Evolutionary conservation across 2,113 vertebrate genomes (phyloP).

Genomic region (Anguilla rostrata): DNA sequence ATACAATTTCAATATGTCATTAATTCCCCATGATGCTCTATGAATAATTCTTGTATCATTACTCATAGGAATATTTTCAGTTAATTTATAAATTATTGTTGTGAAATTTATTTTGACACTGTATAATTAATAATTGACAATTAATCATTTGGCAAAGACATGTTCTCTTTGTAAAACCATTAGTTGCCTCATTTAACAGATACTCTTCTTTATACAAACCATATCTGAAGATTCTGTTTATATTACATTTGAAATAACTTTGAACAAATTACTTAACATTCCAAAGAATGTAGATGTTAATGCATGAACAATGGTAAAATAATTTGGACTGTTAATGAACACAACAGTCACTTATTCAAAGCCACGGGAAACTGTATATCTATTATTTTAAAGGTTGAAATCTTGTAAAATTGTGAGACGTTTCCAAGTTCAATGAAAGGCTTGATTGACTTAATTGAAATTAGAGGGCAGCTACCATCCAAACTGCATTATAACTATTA

Average conservation of each 20-base stretch:
- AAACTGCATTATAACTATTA: background rate
- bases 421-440: background rate
- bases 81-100: too few species aligned
- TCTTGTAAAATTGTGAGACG: background rate
- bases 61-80: background rate
- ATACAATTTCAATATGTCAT: background rate
- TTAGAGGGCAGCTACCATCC: background rate
- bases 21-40: background rate
- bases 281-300: background rate
- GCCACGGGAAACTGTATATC: background rate
- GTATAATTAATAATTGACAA: too few species aligned
- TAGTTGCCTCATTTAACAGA: background rate
- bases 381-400: background rate
- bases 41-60: background rate
- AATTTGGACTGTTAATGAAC: too few species aligned
- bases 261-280: background rate
- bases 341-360: background rate
- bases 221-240: background rate
- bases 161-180: background rate
- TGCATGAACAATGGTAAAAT: background rate
- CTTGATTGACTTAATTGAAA: conserved; percentile 10
- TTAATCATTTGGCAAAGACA: too few species aligned
- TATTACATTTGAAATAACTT: background rate
- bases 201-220: background rate
- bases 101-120: too few species aligned